Percentiles rank a stretch among this genome's conserved stretches.
These are phyloP conservation scores for Oopsacas minuta DNA, from an alignment of 37 sponge, comb jelly and placozoan genomes.

Conservation along the genomic window DNA sequence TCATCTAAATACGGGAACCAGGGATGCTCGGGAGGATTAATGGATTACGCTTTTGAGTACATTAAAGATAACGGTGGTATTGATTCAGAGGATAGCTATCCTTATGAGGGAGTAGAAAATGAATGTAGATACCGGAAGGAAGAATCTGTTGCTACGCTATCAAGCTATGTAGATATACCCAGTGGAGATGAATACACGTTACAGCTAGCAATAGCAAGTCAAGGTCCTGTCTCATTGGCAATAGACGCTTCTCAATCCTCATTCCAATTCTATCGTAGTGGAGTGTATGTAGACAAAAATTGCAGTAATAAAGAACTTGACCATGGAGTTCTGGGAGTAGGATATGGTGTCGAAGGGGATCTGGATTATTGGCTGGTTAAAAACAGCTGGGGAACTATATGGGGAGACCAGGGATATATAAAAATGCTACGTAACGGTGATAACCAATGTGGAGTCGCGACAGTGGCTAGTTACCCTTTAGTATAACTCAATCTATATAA, in stretches of 20 bases:
- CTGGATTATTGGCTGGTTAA: slow-evolving; percentile 29
- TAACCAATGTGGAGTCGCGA: slow-evolving; percentile 46
- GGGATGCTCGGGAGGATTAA: slow-evolving; percentile 71
- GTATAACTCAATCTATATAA: no score
- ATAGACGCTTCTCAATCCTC: slow-evolving; percentile 60
- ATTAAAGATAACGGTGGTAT: slow-evolving; percentile 51
- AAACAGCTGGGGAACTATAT: slow-evolving; percentile 43
- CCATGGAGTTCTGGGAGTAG: slow-evolving; percentile 82
- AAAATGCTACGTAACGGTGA: slow-evolving; percentile 35
- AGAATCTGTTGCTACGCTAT: slow-evolving; percentile 23
- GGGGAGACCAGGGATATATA: slow-evolving; percentile 45
- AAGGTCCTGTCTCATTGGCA: slow-evolving; percentile 32
- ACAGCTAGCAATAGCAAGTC: slow-evolving; percentile 20
- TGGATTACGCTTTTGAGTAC: slow-evolving; percentile 70
- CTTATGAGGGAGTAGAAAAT: slow-evolving; percentile 38
- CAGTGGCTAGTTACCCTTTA: slow-evolving; percentile 35
- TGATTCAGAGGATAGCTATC: slow-evolving; percentile 60
- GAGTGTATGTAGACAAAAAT: slow-evolving; percentile 52
- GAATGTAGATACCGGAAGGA: slow-evolving; percentile 20
- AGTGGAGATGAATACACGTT: slow-evolving; percentile 27
- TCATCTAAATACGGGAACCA: slow-evolving; percentile 65
- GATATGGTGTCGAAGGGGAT: slow-evolving; percentile 32
- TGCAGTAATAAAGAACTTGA: slow-evolving; percentile 67
- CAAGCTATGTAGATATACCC: slow-evolving; percentile 22
- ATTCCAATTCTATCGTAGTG: slow-evolving; percentile 75